Base-by-base conservation (phyloP, 2,113 vertebrate species). In the Caranx ignobilis region DNA sequence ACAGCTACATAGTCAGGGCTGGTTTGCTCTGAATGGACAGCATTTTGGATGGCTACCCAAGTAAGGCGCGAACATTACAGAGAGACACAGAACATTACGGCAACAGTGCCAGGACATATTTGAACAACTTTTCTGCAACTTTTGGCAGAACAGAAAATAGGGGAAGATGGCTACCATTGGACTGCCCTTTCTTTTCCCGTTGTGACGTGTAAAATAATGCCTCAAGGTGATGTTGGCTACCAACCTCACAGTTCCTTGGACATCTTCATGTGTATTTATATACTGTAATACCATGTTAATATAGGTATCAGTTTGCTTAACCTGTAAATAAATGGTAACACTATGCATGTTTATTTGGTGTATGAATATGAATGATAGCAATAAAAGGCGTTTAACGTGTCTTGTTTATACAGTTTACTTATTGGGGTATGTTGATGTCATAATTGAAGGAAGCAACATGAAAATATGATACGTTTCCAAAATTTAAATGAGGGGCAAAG, bases 271-370 rank as follows among this genome's bases (percentile, higher is more conserved):
- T 91, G 75, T 91, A 91, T 92, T 88, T 86, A 84, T 89, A 89
- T 76, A 77, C 75, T 75, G 69, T 82, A 86, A 75, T 81, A 77
- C 68, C 64, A 89, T 77, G 78, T 85, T 79, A 74, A 82, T 82
- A 86, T 84, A 84, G 67, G 59, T 63, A 86, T 85, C 63, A 15
- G 48, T 91, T 86, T 78, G 75, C 83, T 85, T 71, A 77, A 77
- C 79, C 69, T 83, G 89, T 93, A 93, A 88, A 91, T 91, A 90
- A 73, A 81, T 90, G 67, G 65, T 84, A 70, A 78, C 77, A 91
- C 89, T 91, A 83, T 94, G 94, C 95, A 95, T 95, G 95, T 90
- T 90, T 88, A 93, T 87, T 91, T 84, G 80, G 71, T 94, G 93
- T 95, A 92, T 88, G 88, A 90, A 94, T 93, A 93, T 89, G 89